A percentile compares a stretch with the other conserved stretches of the same genome.
Evolutionary conservation across 1,140 invertebrate species (phyloP).

Genomic region (Berghia stephanieae): DNA sequence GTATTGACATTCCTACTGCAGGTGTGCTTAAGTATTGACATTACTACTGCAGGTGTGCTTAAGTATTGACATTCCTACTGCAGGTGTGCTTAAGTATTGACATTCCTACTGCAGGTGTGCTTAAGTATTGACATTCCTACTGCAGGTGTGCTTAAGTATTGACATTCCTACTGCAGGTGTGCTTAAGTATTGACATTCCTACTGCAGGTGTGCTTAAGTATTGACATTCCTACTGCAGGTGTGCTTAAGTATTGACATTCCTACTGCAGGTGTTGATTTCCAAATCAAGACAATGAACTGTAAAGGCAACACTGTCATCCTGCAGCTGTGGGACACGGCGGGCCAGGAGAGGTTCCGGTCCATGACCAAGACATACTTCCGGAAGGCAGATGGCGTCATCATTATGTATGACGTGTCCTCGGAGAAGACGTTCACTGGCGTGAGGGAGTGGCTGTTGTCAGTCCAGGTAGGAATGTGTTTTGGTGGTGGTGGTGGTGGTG

Average conservation of each 20-base stretch:
- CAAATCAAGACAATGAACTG: conserved; percentile 70
- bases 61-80: no score
- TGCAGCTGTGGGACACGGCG: conserved; percentile 75
- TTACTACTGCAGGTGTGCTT: no score
- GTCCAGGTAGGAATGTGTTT: conserved; percentile 67
- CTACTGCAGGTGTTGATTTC: conserved; percentile 71
- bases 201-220: no score
- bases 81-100: no score
- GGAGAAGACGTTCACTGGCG: conserved; percentile 73
- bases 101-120: no score
- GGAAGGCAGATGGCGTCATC: conserved; percentile 77
- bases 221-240: neutral
- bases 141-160: no score
- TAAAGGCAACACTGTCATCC: conserved; percentile 67
- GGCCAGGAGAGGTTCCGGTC: conserved; percentile 75
- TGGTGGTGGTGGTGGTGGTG: neutral
- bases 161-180: no score
- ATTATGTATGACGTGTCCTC: conserved; percentile 77
- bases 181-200: no score
- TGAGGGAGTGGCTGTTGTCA: conserved; percentile 74
- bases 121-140: no score
- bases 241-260: conserved; percentile 8
- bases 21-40: no score
- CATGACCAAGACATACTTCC: conserved; percentile 77
- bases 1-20: no score